Evolutionary conservation across 2,888 invertebrate species (phyloP).

Genomic region (Coleophora deauratella): DNA sequence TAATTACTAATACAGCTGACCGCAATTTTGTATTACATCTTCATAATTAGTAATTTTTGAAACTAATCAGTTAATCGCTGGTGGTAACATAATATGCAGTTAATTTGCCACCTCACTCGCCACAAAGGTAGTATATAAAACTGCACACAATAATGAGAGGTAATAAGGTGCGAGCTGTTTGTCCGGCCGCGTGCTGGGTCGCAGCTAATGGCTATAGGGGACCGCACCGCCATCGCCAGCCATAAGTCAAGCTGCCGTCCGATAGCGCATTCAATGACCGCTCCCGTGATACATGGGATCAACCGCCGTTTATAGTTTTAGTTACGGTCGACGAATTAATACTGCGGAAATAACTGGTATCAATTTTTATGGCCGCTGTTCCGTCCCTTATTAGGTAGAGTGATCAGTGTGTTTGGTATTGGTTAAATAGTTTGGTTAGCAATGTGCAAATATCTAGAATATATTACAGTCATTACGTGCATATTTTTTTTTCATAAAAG

Average conservation of each 20-base stretch:
- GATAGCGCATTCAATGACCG: conserved; percentile 71
- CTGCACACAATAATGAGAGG: conserved; percentile 36
- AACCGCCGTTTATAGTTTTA: conserved; percentile 67
- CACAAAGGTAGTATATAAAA: not conserved
- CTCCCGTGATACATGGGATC: conserved; percentile 68
- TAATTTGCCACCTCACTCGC: not conserved
- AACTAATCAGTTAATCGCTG: too few species aligned
- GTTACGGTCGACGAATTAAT: conserved; percentile 57
- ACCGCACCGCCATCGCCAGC: conserved; percentile 23
- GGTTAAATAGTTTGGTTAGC: too few species aligned
- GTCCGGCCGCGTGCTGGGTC: conserved; percentile 21
- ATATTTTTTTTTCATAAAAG: too few species aligned
- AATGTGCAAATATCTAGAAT: too few species aligned
- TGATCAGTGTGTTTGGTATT: not conserved
- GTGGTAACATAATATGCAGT: not conserved
- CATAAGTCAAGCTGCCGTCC: conserved; percentile 61
- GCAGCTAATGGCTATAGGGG: conserved; percentile 54
- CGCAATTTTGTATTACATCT: too few species aligned
- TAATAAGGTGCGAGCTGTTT: conserved; percentile 35
- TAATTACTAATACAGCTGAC: too few species aligned
- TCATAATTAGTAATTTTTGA: too few species aligned
- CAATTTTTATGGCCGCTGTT: conserved; percentile 40
- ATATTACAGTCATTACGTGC: too few species aligned
- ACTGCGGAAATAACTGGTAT: conserved; percentile 55
- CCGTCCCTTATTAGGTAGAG: conserved; percentile 9